Conservation (phyloP, 2,113 vertebrate genomes). For the Rutilus rutilus region DNA sequence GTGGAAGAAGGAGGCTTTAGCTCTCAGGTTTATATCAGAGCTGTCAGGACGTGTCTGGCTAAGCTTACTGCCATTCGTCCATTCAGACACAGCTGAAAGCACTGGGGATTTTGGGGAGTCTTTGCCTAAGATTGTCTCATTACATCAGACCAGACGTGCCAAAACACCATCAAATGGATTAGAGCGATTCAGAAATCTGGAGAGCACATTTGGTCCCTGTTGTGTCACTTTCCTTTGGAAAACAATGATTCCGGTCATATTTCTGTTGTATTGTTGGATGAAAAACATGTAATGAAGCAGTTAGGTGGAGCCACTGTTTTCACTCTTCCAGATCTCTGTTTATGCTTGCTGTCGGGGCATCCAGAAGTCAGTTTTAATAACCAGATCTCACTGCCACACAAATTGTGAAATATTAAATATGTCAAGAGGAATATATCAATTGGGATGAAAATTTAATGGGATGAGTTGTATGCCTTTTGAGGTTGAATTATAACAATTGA, state of each 20-base stretch:
- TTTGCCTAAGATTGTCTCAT: conserved; percentile 24
- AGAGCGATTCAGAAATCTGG: conserved; percentile 42
- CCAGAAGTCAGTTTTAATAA: conserved; percentile 10
- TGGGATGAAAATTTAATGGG: background rate
- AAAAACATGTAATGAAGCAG: background rate
- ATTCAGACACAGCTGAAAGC: conserved; percentile 16
- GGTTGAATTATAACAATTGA: background rate
- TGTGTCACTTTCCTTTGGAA: conserved; percentile 10
- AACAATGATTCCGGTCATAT: conserved; percentile 49
- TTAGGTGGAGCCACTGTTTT: background rate
- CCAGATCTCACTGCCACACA: background rate
- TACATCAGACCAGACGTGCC: conserved; percentile 17
- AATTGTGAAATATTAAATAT: conserved; percentile 1
- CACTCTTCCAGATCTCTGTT: conserved; percentile 19
- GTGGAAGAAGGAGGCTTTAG: background rate
- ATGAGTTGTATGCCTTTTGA: background rate
- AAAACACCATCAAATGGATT: conserved; percentile 20
- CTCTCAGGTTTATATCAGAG: conserved; percentile 27
- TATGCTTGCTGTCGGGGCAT: background rate
- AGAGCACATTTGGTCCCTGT: conserved; percentile 40
- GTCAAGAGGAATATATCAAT: background rate
- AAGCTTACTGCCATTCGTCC: background rate
- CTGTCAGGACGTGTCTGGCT: conserved; percentile 32
- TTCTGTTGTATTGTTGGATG: background rate
- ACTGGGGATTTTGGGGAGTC: conserved; percentile 15